phyloP scores from a whole-genome alignment of 1,140 invertebrate species.

The Helicoverpa zea region DNA sequence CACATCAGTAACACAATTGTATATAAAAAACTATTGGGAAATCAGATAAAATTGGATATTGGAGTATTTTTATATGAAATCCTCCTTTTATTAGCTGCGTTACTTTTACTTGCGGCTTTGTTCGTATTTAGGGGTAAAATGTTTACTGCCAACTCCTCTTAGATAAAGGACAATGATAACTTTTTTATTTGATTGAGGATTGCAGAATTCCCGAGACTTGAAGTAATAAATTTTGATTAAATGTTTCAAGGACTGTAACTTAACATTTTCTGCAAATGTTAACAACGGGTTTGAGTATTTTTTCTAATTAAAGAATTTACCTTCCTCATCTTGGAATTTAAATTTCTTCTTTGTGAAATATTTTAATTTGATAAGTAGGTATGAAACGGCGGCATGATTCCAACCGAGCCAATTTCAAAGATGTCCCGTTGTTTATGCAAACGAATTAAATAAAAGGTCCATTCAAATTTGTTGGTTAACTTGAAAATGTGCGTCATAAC shows the following conservation, averaged over 20 bases:
- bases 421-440: slow-evolving; percentile 50
- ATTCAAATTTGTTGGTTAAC: slow-evolving; percentile 50
- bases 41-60: slow-evolving; percentile 34
- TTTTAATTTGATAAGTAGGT: background rate
- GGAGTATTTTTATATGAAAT: slow-evolving; percentile 11
- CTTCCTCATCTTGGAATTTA: background rate
- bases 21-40: slow-evolving; percentile 41
- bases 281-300: background rate
- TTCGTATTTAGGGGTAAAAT: background rate
- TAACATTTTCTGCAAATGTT: background rate
- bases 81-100: slow-evolving; percentile 1
- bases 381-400: slow-evolving; percentile 7
- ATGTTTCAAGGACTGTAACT: background rate
- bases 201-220: background rate
- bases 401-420: slow-evolving; percentile 49
- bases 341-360: background rate
- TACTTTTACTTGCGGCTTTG: background rate
- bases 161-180: slow-evolving; percentile 18
- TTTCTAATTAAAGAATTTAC: background rate
- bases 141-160: background rate
- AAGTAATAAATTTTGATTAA: slow-evolving; percentile 1
- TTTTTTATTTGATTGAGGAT: slow-evolving; percentile 30
- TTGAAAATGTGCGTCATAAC: slow-evolving; percentile 47
- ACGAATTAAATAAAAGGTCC: slow-evolving; percentile 51
- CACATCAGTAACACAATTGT: slow-evolving; percentile 43